These are phyloP conservation scores for Hippocampus barbouri DNA, from an alignment of 2,113 vertebrate genomes.

Conservation along the genomic window DNA sequence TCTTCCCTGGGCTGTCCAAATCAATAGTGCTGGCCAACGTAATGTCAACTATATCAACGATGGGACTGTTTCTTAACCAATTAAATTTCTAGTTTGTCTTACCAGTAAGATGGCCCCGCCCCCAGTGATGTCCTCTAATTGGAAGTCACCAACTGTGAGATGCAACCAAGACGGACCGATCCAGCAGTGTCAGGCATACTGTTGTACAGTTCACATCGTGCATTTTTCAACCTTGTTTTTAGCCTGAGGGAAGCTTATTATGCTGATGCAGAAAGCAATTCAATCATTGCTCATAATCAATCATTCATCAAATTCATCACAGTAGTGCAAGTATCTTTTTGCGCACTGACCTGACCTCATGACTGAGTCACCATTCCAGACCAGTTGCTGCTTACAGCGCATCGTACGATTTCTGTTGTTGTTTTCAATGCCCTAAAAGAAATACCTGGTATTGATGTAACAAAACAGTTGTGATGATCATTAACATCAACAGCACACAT, in stretches of 20 bases:
- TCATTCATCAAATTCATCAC: background rate
- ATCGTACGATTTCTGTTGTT: background rate
- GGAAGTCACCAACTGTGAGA: too few relatives aligned
- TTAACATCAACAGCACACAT: background rate
- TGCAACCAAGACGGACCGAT: too few relatives aligned
- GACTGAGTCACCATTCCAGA: background rate
- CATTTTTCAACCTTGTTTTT: too few relatives aligned
- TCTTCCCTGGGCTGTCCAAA: too few relatives aligned
- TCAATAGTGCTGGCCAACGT: too few relatives aligned
- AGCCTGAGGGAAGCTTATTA: background rate
- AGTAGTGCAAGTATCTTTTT: background rate
- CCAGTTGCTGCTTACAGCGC: background rate
- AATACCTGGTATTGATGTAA: background rate
- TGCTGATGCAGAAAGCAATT: background rate
- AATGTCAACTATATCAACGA: too few relatives aligned
- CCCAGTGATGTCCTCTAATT: too few relatives aligned
- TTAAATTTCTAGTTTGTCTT: too few relatives aligned
- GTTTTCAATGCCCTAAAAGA: background rate
- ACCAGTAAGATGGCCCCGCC: too few relatives aligned
- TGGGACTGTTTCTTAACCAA: too few relatives aligned
- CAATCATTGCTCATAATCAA: background rate
- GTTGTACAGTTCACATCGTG: background rate
- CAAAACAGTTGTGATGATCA: background rate
- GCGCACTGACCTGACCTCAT: background rate
- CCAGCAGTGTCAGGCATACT: background rate